A percentile compares a stretch with the other conserved stretches of the same genome.
phyloP scores from a whole-genome alignment of 2,113 vertebrate genomes.

The Pachycephala philippinensis region DNA sequence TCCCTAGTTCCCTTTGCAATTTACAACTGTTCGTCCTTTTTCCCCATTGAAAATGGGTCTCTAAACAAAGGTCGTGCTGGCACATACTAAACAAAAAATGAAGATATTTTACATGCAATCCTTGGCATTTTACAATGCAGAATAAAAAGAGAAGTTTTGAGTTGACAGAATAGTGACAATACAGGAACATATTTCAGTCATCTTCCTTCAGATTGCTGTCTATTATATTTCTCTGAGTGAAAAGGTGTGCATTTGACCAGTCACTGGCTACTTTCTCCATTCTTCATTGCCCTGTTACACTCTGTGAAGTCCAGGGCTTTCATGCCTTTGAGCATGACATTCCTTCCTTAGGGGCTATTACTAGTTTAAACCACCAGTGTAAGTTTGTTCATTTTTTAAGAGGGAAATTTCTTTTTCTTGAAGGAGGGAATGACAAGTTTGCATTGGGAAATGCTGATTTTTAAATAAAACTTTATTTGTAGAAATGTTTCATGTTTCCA shows the following conservation, averaged over 20 bases:
- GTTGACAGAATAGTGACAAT: accelerated
- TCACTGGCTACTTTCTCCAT: background rate
- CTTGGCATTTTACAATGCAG: background rate
- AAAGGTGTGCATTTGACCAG: background rate
- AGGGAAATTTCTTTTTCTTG: background rate
- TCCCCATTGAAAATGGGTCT: background rate
- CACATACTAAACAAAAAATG: background rate
- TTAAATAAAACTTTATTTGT: background rate
- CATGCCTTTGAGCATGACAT: background rate
- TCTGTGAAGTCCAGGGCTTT: background rate
- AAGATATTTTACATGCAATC: background rate
- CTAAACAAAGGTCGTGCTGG: background rate
- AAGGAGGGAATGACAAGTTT: background rate
- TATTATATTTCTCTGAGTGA: background rate
- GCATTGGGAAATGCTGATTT: background rate
- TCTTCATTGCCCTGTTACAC: background rate
- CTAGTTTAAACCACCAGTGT: background rate
- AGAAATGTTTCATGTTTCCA: background rate
- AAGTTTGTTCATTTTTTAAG: background rate
- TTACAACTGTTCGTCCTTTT: background rate
- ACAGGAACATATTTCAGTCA: accelerated
- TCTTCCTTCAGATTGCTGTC: background rate
- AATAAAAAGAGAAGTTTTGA: background rate
- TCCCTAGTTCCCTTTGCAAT: background rate
- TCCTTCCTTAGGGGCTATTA: background rate